phyloP scores from a whole-genome alignment of 92 coral and sea anemone species.

The Siderastrea siderea region DNA sequence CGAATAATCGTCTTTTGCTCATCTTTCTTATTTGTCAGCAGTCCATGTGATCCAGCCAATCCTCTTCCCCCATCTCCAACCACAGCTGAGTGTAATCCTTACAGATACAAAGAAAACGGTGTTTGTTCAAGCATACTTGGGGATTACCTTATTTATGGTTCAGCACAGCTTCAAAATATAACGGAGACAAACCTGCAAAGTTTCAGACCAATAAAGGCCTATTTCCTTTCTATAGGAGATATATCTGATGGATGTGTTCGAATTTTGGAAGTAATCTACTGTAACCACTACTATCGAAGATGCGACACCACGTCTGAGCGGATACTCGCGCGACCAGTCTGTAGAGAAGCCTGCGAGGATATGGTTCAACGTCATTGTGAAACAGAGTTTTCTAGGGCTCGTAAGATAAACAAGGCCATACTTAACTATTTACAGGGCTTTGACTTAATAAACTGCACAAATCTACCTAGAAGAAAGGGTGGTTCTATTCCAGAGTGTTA shows the following conservation, averaged over 20 bases:
- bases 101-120: neutral
- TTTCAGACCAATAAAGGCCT: constrained; percentile 2
- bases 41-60: neutral
- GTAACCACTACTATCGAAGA: constrained; percentile 76
- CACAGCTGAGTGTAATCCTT: constrained; percentile 1
- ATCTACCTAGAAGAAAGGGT: constrained; percentile 70
- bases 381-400: constrained; percentile 22
- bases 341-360: constrained; percentile 83
- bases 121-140: constrained; percentile 1
- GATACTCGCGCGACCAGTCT: constrained; percentile 71
- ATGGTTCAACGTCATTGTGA: constrained; percentile 52
- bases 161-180: neutral
- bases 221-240: constrained; percentile 9
- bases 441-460: constrained; percentile 62
- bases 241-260: constrained; percentile 9
- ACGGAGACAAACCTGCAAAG: neutral
- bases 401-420: neutral
- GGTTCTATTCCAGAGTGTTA: constrained; percentile 84
- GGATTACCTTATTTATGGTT: constrained; percentile 8
- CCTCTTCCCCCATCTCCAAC: neutral
- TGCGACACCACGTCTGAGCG: constrained; percentile 68
- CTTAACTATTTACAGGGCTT: neutral
- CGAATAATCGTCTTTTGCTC: no score
- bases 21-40: neutral
- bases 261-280: constrained; percentile 63